Conservation (phyloP, 2,797 vertebrate species). For the Pogonophryne albipinna region DNA sequence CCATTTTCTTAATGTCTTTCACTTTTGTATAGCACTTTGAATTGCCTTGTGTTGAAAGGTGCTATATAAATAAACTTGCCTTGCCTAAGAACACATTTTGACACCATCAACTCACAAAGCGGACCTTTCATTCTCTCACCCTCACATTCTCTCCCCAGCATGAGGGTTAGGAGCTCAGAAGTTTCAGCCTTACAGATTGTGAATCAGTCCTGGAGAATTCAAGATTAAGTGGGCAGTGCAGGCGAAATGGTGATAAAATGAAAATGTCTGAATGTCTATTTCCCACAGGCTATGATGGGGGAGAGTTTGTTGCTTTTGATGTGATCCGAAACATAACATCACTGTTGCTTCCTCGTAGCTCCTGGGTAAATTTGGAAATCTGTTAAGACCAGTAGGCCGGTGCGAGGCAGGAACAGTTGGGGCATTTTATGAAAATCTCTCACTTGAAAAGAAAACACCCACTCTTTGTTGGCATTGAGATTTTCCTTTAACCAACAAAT, state of each 20-base stretch:
- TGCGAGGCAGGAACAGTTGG: constrained; percentile 36
- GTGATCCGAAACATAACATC: constrained; percentile 57
- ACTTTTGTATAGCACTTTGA: no score
- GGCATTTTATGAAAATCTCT: constrained; percentile 55
- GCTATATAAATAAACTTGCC: no score
- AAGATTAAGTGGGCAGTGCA: constrained; percentile 53
- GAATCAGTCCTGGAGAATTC: constrained; percentile 29
- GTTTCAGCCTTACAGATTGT: constrained; percentile 9
- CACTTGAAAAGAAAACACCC: constrained; percentile 75
- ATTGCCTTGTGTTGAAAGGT: no score
- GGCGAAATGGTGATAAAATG: constrained; percentile 48
- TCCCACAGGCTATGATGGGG: constrained; percentile 31
- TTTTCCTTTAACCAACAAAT: constrained; percentile 56
- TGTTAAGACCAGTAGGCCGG: constrained; percentile 51
- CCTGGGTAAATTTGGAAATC: constrained; percentile 53
- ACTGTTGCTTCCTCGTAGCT: constrained; percentile 33
- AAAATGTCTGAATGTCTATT: constrained; percentile 34
- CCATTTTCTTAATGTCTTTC: no score
- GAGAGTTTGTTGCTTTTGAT: constrained; percentile 59
- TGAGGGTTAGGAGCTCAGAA: constrained; percentile 13
- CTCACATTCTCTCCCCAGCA: constrained; percentile 7
- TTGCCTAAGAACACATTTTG: constrained; percentile 6
- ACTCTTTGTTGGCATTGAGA: constrained; percentile 64
- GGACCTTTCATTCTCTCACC: neutral
- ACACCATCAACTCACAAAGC: constrained; percentile 3